Evolutionary conservation across 2,113 vertebrate genomes (phyloP), one percentile per base, ranked within the genome.

Genomic region (Rissa tridactyla): DNA sequence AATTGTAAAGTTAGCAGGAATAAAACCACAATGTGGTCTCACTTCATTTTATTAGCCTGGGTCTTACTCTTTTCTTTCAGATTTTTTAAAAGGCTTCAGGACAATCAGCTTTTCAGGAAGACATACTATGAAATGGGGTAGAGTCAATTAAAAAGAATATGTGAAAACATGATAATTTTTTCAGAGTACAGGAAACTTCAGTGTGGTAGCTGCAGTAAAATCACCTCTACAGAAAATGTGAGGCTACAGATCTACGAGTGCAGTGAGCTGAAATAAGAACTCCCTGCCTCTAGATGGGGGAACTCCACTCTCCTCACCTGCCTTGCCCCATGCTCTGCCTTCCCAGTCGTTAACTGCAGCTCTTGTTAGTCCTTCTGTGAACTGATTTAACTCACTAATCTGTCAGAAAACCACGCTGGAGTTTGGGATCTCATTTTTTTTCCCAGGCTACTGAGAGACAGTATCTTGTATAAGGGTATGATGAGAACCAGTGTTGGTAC

Each of bases 271-370:
- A 73, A 92, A 7, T 65, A 79, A 54, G 61, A 83, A 17, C 10
- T 80, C 13, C 6, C 29, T 8, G 0, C 32, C 15, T 76, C 32
- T 30, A 11, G 14, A 11, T 0, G 40, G 16, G 5, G 14, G 9
- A 82, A 47, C 4, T 38, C 25, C 32, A 17, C 20, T 57, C 54
- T 34, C 30, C 44, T 34, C 10, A 61, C 14, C 36, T 78, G 27
- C 17, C n/a, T 78, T 88, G 62, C 64, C 34, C 46, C 34, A 32
- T 36, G 34, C 44, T 86, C 30, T 70, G 47, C 47, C 15, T 71
- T 86, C 15, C 38, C 5, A 4, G 58, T 22, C 1, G 4, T 46
- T 90, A 58, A 38, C 47, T 75, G 25, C 32, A 71, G 10, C 22
- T 64, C 0, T 21, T 44, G 0, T 51, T 44, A 60, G 13, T 32